Base-by-base conservation (phyloP, 2,888 invertebrate genomes). In the Cheilosia scutellata region DNA sequence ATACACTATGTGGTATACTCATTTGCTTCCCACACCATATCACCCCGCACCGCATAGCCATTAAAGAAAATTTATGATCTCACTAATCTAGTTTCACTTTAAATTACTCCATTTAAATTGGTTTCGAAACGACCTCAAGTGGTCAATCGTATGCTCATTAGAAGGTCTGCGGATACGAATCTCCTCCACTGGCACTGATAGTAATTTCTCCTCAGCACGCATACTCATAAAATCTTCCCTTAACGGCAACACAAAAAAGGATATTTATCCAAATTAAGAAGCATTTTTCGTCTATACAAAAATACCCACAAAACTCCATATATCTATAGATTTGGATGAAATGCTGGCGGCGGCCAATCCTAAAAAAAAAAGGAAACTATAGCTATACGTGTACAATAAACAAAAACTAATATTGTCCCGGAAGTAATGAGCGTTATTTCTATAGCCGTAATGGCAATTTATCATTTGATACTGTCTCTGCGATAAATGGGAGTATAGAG, bases 71-170 rank as follows among this genome's bases (percentile, higher is more conserved):
- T 86, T 86, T 86, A 86, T 68, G 82, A 86, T 51, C 86, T 68
- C 66, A 86, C 76, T 86, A 72, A 86, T 86, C 86, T 84, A 84
- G 55, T 77, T 77, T 76, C 70, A 62, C 29, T 76, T 71, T 71
- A 44, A 71, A 82, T 63, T 75, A 71, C 76, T 63, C 78, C 42
- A 83, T 78, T 82, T 72, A 83, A 77, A 82, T 82, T 82, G 76
- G 62, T 77, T 70, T 51, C 76, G 76, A 77, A 77, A 82, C 29
- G 57, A 72, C 82, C 80, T 82, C 76, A 82, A 86, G 86, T 77
- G 86, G 86, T 86, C 86, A 86, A 86, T 86, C 71, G 71, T 76
- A 86, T 86, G 86, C 86, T 86, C 86, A 77, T 86, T 86, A 86
- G 86, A 72, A 44, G 72, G 82, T 72, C 86, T 82, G 63, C 51